These are phyloP conservation scores for Ceramica pisi DNA, from an alignment of 2,888 invertebrate genomes.

Conservation along the genomic window DNA sequence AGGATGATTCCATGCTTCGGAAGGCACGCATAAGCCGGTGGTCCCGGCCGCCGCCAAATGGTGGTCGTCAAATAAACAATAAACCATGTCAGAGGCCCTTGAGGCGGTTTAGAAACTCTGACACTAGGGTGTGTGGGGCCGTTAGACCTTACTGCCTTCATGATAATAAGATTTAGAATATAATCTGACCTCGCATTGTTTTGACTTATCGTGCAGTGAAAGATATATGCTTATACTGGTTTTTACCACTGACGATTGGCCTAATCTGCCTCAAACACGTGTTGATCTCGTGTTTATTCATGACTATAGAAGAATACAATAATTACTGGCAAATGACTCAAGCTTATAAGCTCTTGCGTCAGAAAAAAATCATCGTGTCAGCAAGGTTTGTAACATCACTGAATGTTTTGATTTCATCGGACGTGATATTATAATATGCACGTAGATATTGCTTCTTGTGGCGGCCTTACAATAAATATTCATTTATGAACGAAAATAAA, in stretches of 20 bases:
- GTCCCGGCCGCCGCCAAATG: no score
- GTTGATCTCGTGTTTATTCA: neutral
- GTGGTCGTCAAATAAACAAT: no score
- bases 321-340: neutral
- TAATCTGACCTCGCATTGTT: neutral
- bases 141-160: no score
- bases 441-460: neutral
- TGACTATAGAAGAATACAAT: neutral
- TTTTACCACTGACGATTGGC: neutral
- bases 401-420: neutral
- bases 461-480: neutral
- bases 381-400: neutral
- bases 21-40: no score
- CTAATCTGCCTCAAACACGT: neutral
- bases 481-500: no score
- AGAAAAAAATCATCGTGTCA: neutral
- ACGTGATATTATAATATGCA: conserved; percentile 19
- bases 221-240: neutral
- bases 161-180: no score
- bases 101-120: no score
- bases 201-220: neutral
- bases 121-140: no score
- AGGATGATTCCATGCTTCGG: no score
- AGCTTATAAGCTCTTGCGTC: neutral
- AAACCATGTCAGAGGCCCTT: no score